These are phyloP conservation scores for Ormyrus pomaceus DNA, from an alignment of 2,888 invertebrate genomes.

Conservation along the genomic window DNA sequence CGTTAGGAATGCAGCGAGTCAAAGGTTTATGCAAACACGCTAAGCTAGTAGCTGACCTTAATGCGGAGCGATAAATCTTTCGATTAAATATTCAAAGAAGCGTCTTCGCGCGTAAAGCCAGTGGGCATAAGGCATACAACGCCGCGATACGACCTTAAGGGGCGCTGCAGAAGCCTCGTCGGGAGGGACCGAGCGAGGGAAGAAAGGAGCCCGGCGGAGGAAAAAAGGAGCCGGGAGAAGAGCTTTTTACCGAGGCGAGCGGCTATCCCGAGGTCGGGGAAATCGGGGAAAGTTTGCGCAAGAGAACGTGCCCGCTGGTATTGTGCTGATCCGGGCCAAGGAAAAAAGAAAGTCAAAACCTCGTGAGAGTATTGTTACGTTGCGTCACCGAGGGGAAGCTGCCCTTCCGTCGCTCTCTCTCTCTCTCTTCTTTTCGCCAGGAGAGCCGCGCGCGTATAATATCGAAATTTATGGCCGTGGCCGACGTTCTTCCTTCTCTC, in stretches of 20 bases:
- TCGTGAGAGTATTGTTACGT: constrained; percentile 59
- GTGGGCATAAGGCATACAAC: too few species aligned
- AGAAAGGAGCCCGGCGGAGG: too few species aligned
- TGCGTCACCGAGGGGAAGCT: constrained; percentile 53
- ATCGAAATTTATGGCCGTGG: constrained; percentile 73
- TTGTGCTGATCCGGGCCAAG: constrained; percentile 53
- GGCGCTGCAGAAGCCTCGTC: background rate
- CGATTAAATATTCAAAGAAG: too few species aligned
- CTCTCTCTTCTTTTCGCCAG: constrained; percentile 43
- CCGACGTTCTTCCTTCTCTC: constrained; percentile 51
- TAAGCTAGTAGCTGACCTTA: too few species aligned
- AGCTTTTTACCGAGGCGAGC: too few species aligned
- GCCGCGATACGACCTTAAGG: background rate
- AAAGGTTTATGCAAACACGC: too few species aligned
- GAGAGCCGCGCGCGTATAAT: constrained; percentile 69
- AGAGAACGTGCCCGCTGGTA: constrained; percentile 54
- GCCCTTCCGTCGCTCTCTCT: constrained; percentile 6
- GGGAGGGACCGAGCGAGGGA: background rate
- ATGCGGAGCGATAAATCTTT: too few species aligned
- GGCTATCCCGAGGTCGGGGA: constrained; percentile 56
- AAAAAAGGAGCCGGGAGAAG: too few species aligned
- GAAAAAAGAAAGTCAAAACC: constrained; percentile 63
- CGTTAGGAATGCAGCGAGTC: too few species aligned
- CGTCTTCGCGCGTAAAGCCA: too few species aligned
- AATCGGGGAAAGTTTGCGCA: constrained; percentile 72